Evolutionary conservation across 2,888 invertebrate species (phyloP).

Genomic region (Ectemnius cavifrons): DNA sequence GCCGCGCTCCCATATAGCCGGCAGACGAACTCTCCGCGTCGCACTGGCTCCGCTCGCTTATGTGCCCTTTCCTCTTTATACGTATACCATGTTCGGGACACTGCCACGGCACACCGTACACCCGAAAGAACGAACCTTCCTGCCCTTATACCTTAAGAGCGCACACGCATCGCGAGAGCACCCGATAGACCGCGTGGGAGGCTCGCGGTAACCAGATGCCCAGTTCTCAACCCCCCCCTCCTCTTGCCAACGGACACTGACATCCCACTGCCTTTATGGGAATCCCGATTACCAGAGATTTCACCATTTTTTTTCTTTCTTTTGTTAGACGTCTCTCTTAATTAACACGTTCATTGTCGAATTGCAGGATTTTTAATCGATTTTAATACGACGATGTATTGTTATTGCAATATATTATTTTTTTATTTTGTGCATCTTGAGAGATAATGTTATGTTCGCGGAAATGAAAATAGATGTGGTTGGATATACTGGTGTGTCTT

Average conservation of each 20-base stretch:
- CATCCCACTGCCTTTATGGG: neutral
- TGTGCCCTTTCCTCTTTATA: no score
- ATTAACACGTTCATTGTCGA: no score
- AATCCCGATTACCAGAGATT: neutral
- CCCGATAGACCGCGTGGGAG: constrained; percentile 45
- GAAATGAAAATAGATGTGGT: no score
- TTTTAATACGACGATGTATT: no score
- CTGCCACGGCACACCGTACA: constrained; percentile 40
- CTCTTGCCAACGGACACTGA: constrained; percentile 1
- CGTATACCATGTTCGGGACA: constrained; percentile 57
- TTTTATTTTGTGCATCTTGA: no score
- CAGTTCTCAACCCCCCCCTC: neutral
- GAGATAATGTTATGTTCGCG: no score
- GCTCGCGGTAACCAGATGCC: constrained; percentile 38
- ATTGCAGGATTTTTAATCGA: no score
- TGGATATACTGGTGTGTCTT: no score
- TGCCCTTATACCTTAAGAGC: constrained; percentile 62
- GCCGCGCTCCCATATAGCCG: constrained; percentile 65
- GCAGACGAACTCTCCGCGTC: constrained; percentile 51
- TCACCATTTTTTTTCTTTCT: neutral
- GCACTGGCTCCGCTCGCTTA: constrained; percentile 36
- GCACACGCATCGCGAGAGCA: constrained; percentile 37
- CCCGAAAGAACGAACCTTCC: constrained; percentile 54
- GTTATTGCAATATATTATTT: no score
- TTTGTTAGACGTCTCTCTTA: neutral